Evolutionary conservation across 1,140 invertebrate species (phyloP).

Genomic region (Rhagoletis zephyria): DNA sequence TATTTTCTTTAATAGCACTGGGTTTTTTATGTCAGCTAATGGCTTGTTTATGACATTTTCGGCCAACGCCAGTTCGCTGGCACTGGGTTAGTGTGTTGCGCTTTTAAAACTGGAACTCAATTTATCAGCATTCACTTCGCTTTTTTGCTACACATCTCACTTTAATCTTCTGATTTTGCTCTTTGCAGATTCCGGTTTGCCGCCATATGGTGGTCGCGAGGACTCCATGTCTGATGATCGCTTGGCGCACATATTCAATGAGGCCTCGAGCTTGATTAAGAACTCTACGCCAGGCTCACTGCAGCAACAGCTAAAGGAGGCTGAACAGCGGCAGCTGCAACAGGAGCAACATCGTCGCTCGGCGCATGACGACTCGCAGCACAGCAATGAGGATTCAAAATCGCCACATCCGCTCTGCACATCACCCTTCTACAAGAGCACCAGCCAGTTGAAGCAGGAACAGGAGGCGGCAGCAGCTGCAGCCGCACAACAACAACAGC

Average conservation of each 20-base stretch:
- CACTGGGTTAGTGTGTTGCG: slow-evolving; percentile 8
- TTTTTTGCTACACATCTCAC: neutral
- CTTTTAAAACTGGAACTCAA: neutral
- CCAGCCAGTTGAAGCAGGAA: slow-evolving; percentile 73
- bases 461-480: neutral
- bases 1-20: neutral
- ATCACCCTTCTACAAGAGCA: slow-evolving; percentile 83
- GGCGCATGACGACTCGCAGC: slow-evolving; percentile 76
- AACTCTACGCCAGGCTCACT: slow-evolving; percentile 69
- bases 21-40: slow-evolving; percentile 52
- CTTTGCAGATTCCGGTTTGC: slow-evolving; percentile 76
- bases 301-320: slow-evolving; percentile 58
- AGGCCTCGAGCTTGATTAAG: slow-evolving; percentile 85
- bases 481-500: slow-evolving; percentile 61
- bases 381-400: slow-evolving; percentile 86
- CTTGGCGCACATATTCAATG: slow-evolving; percentile 92
- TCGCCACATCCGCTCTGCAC: slow-evolving; percentile 84
- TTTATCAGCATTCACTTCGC: slow-evolving; percentile 8
- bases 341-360: slow-evolving; percentile 62
- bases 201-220: slow-evolving; percentile 81
- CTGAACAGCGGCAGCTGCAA: slow-evolving; percentile 53
- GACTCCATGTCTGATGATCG: slow-evolving; percentile 92
- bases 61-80: neutral
- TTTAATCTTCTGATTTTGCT: neutral
- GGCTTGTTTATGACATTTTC: slow-evolving; percentile 44